Evolutionary conservation across 2,888 invertebrate genomes (phyloP).

Genomic region (Zaprionus lineosus): DNA sequence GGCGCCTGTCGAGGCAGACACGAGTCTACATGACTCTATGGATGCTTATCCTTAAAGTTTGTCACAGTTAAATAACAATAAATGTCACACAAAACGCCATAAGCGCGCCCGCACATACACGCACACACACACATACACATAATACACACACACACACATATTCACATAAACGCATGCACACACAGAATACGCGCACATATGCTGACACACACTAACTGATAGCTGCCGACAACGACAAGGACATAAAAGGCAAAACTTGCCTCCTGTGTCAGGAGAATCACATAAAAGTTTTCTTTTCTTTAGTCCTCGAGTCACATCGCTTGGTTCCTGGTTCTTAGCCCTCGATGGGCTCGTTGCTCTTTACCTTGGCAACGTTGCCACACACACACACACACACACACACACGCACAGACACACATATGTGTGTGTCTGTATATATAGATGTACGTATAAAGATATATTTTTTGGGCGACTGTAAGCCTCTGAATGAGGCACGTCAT

Average conservation of each 20-base stretch:
- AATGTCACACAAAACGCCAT: slow-evolving; percentile 77
- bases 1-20: slow-evolving; percentile 45
- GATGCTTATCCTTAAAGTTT: slow-evolving; percentile 74
- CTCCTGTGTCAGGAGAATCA: slow-evolving; percentile 43
- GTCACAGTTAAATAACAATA: slow-evolving; percentile 78
- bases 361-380: slow-evolving; percentile 45
- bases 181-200: slow-evolving; percentile 11
- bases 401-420: too few relatives aligned
- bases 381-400: too few relatives aligned
- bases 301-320: slow-evolving; percentile 3
- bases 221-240: slow-evolving; percentile 55
- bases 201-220: slow-evolving; percentile 40
- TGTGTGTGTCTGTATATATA: not conserved
- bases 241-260: slow-evolving; percentile 70
- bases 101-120: slow-evolving; percentile 56
- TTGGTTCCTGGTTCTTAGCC: not conserved
- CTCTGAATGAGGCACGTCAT: slow-evolving; percentile 69
- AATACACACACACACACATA: slow-evolving; percentile 1
- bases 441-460: not conserved
- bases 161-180: slow-evolving; percentile 9
- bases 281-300: slow-evolving; percentile 66
- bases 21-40: slow-evolving; percentile 47
- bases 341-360: slow-evolving; percentile 18
- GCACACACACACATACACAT: slow-evolving; percentile 16
- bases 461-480: slow-evolving; percentile 44